Percentiles rank a stretch among this genome's conserved stretches.
Conservation (phyloP, 2,888 invertebrate genomes). For the Gisinianus flammeolus region DNA sequence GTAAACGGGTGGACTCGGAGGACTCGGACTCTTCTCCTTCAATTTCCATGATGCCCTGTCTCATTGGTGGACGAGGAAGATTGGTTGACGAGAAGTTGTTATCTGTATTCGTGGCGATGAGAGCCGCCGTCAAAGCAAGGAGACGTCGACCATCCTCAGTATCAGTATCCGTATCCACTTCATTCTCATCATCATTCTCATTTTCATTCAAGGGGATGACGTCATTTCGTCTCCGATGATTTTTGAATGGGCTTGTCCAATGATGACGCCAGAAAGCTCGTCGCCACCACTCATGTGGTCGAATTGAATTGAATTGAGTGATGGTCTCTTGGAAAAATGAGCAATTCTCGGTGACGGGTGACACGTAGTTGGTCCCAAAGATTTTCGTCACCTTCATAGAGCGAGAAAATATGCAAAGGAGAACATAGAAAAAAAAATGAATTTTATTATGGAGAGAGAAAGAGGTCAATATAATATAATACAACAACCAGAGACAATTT, state of each 20-base stretch:
- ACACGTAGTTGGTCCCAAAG: slow-evolving; percentile 71
- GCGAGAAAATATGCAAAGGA: neutral
- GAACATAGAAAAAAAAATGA: neutral
- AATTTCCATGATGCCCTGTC: too few species aligned
- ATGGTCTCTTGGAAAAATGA: neutral
- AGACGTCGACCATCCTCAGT: too few species aligned
- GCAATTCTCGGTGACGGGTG: neutral
- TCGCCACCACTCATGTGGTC: slow-evolving; percentile 20
- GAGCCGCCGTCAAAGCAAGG: too few species aligned
- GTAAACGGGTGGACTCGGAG: too few species aligned
- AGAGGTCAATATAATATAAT: too few species aligned
- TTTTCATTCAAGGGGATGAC: neutral
- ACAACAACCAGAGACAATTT: too few species aligned
- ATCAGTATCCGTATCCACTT: too few species aligned
- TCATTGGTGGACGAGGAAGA: too few species aligned
- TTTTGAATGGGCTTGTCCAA: neutral
- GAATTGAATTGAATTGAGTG: neutral
- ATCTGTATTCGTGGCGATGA: too few species aligned
- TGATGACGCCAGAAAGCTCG: neutral
- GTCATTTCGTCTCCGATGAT: slow-evolving; percentile 1
- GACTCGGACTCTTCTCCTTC: too few species aligned
- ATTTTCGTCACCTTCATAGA: slow-evolving; percentile 72
- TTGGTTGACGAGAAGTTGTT: too few species aligned
- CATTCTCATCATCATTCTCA: too few species aligned
- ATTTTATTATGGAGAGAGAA: neutral